Percentiles rank a stretch among this genome's conserved stretches.
phyloP scores from a whole-genome alignment of 2,888 invertebrate species.

The Scaptomyza reducta region DNA sequence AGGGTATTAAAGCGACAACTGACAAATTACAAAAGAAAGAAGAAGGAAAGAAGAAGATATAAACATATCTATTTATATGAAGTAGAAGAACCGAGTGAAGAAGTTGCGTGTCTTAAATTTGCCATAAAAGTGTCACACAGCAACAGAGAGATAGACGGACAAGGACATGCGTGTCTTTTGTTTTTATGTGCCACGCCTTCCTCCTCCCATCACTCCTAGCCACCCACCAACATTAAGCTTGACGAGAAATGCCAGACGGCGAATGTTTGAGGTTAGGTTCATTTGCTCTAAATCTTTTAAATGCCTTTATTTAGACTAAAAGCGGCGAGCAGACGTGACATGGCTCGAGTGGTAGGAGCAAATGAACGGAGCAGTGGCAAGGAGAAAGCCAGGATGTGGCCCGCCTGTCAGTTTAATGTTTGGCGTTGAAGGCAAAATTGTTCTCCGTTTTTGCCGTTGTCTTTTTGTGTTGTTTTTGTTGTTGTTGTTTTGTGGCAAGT shows the following conservation, averaged over 20 bases:
- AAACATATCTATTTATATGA: slow-evolving; percentile 4
- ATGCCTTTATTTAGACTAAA: slow-evolving; percentile 81
- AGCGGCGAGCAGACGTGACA: slow-evolving; percentile 76
- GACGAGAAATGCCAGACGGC: slow-evolving; percentile 63
- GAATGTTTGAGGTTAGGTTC: slow-evolving; percentile 79
- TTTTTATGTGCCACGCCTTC: slow-evolving; percentile 72
- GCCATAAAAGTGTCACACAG: slow-evolving; percentile 78
- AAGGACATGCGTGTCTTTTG: slow-evolving; percentile 79
- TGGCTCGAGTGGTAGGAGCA: slow-evolving; percentile 1
- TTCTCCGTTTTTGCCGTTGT: slow-evolving; percentile 9
- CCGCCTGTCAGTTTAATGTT: slow-evolving; percentile 72
- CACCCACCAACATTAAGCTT: slow-evolving; percentile 57
- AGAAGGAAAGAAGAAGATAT: slow-evolving; percentile 15
- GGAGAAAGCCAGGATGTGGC: slow-evolving; percentile 34
- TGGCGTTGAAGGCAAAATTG: slow-evolving; percentile 35
- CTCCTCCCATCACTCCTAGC: not conserved
- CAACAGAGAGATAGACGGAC: slow-evolving; percentile 33
- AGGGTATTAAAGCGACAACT: slow-evolving; percentile 67
- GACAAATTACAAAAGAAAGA: slow-evolving; percentile 57
- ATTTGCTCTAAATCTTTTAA: slow-evolving; percentile 81
- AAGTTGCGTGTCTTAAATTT: slow-evolving; percentile 79
- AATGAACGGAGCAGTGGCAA: not conserved
- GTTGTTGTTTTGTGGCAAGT: slow-evolving; percentile 47
- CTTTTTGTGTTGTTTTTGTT: not conserved
- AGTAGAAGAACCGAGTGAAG: slow-evolving; percentile 12